These are phyloP conservation scores for Oppia nitens DNA, from an alignment of 1,140 invertebrate species.

Conservation along the genomic window DNA sequence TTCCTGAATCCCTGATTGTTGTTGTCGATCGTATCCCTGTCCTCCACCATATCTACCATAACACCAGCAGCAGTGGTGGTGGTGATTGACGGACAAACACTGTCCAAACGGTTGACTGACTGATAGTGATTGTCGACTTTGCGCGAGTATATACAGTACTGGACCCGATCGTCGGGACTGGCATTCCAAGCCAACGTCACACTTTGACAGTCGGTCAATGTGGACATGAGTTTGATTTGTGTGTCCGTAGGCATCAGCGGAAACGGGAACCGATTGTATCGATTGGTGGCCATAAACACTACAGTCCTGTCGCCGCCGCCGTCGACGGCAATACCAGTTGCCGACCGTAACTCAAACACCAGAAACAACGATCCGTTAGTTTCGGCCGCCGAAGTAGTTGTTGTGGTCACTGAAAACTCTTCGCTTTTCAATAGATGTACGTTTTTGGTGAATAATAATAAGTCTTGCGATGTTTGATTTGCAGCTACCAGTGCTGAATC, in stretches of 20 bases:
- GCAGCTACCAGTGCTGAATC: background rate
- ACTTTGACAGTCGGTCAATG: constrained; percentile 23
- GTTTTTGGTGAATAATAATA: constrained; percentile 19
- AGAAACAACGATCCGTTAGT: background rate
- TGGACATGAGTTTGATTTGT: constrained; percentile 22
- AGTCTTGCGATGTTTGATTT: constrained; percentile 13
- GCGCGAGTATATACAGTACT: constrained; percentile 27
- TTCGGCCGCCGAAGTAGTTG: constrained; percentile 14
- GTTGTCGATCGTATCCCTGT: constrained; percentile 10
- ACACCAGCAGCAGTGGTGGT: too few species aligned
- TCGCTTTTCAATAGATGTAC: constrained; percentile 20
- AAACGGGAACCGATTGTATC: constrained; percentile 20
- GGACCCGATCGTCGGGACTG: constrained; percentile 23
- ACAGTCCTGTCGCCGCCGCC: constrained; percentile 6
- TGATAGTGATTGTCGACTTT: constrained; percentile 14
- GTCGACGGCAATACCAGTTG: background rate
- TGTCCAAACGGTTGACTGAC: background rate
- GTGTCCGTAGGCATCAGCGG: constrained; percentile 23
- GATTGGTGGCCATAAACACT: constrained; percentile 17
- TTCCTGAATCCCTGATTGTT: constrained; percentile 3
- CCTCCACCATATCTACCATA: background rate
- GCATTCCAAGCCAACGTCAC: constrained; percentile 26
- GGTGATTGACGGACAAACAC: too few species aligned
- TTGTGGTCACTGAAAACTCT: constrained; percentile 21
- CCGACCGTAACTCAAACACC: constrained; percentile 1